A percentile compares a stretch with the other conserved stretches of the same genome.
Conservation (phyloP, 2,797 vertebrate genomes). For the Cynopterus sphinx region DNA sequence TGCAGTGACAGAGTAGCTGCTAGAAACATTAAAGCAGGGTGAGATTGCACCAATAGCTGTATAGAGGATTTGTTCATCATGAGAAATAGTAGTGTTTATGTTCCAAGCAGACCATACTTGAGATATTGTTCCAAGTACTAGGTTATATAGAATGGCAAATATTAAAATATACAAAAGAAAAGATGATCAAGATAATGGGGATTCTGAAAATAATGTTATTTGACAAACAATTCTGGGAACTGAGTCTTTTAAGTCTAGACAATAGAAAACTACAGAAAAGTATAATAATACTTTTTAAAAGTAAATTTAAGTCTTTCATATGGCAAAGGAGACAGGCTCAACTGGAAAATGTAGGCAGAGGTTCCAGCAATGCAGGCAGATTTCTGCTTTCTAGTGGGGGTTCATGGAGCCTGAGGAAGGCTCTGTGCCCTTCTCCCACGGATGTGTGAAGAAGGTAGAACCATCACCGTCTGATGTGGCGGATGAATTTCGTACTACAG, state of each 20-base stretch:
- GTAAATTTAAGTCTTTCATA: neutral
- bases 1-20: neutral
- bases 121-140: constrained; percentile 14
- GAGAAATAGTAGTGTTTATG: neutral
- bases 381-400: neutral
- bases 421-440: neutral
- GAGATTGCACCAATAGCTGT: neutral
- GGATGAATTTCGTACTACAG: neutral
- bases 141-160: neutral
- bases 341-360: neutral
- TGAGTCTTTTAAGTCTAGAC: neutral
- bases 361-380: neutral
- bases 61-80: neutral
- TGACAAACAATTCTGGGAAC: neutral
- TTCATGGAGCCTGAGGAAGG: neutral
- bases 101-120: neutral
- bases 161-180: constrained; percentile 18
- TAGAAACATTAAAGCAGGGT: neutral
- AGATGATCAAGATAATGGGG: neutral
- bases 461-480: neutral
- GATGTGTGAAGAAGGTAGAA: neutral
- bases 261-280: neutral
- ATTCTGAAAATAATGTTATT: constrained; percentile 35
- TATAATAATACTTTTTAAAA: neutral
- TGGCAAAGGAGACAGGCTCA: neutral